These are phyloP conservation scores for Pollenia labialis DNA, from an alignment of 2,888 invertebrate genomes.

Conservation along the genomic window DNA sequence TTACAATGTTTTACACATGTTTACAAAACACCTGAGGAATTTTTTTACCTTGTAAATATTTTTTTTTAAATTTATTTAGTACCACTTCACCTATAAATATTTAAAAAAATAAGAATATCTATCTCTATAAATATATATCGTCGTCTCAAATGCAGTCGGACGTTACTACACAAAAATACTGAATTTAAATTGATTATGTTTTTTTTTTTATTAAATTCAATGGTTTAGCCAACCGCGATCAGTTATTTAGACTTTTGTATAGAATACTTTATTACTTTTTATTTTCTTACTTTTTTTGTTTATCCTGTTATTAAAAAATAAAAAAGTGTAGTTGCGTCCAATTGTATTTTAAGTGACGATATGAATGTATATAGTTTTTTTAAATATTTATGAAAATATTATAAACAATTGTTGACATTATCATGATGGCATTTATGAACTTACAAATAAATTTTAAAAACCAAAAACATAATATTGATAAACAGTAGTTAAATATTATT, in stretches of 20 bases:
- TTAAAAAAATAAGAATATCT: constrained; percentile 2
- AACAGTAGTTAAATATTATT: constrained; percentile 15
- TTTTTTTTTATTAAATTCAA: too few relatives aligned
- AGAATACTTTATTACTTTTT: too few relatives aligned
- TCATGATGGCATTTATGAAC: constrained; percentile 57
- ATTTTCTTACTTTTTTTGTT: too few relatives aligned
- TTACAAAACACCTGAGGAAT: constrained; percentile 55
- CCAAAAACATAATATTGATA: constrained; percentile 6
- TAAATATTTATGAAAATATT: constrained; percentile 37
- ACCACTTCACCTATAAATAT: neutral
- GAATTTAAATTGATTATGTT: too few relatives aligned
- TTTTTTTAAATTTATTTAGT: neutral
- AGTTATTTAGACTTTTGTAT: too few relatives aligned
- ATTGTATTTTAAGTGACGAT: too few relatives aligned
- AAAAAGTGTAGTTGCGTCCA: too few relatives aligned
- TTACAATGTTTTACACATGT: constrained; percentile 55
- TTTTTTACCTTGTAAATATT: constrained; percentile 10
- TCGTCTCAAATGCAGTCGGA: too few relatives aligned
- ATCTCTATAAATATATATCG: too few relatives aligned
- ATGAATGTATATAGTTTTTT: neutral
- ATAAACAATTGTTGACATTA: constrained; percentile 53
- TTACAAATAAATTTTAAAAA: neutral
- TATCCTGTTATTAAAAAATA: too few relatives aligned
- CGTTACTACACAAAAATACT: too few relatives aligned
- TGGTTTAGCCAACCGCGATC: too few relatives aligned